Evolutionary conservation across 2,888 invertebrate species (phyloP), one percentile per base, ranked within the genome.

Genomic region (Cosmopolites sordidus): DNA sequence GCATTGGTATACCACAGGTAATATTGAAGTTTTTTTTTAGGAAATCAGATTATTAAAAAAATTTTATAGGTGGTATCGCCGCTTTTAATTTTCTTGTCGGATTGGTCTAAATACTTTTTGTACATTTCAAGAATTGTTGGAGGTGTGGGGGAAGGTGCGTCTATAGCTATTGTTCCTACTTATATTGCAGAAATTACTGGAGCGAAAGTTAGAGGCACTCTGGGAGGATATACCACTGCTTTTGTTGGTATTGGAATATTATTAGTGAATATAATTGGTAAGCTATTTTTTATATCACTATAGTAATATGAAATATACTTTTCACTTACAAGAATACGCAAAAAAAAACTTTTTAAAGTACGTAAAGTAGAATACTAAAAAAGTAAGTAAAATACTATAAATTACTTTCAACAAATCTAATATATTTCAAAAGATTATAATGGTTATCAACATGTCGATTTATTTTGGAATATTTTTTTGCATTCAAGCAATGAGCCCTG

Each of bases 121-220:
- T 53, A 53, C 16, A 29, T 53, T 0, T 48, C 53, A 5, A 41
- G 48, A 30, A 17, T 54, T 43, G 18, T 47, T 30, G 65, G 63
- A 9, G 68, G 68, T 8, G 46, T 65, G 12, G 57, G 61, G 2
- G 67, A 66, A 59, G 65, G 64, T 5, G 60, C 59, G 1, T 38
- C 57, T 14, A 51, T 66, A 29, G 58, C 60, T n/a, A 54, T 64
- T 0, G 39, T 66, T 1, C 62, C 65, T 0, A 58, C 62, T 37
- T 69, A 66, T 55, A 61, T 66, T 22, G 61, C 64, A 1, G 69
- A 69, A 58, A 56, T 66, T 9, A 50, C 64, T 1, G 60, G 61
- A 15, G 63, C 65, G 1, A 46, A 48, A 27, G 57, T 66, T 1
- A 54, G 66, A 38, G 65, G 66, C 5, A 56, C 44, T 16, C 58